Percentiles rank a stretch among this genome's conserved stretches.
Conservation (phyloP, 2,888 invertebrate species). For the Endotricha flammealis region DNA sequence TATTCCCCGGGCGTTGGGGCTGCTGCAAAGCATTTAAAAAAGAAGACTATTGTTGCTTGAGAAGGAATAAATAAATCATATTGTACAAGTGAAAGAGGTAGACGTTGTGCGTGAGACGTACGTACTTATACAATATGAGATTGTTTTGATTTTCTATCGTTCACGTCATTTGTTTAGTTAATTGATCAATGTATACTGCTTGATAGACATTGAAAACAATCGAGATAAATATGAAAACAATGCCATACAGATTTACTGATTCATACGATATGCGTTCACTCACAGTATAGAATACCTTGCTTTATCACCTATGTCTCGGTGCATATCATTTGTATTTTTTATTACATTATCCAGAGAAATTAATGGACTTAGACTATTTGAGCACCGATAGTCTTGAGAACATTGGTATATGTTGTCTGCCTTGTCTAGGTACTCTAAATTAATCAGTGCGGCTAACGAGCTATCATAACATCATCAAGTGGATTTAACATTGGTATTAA, state of each 20-base stretch:
- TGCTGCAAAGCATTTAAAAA: too few species aligned
- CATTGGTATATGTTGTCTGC: constrained; percentile 67
- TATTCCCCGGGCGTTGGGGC: too few species aligned
- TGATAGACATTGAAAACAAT: constrained; percentile 54
- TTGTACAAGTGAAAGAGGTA: too few species aligned
- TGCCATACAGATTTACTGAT: constrained; percentile 54
- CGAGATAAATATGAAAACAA: constrained; percentile 60
- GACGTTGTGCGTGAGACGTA: too few species aligned
- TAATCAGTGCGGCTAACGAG: neutral
- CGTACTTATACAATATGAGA: constrained; percentile 3
- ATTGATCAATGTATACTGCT: constrained; percentile 39
- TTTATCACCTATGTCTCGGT: constrained; percentile 39
- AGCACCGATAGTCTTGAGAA: constrained; percentile 62
- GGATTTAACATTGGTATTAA: neutral
- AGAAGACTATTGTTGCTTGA: too few species aligned
- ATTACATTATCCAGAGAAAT: too few species aligned
- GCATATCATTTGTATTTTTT: constrained; percentile 28
- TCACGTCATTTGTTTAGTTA: constrained; percentile 52
- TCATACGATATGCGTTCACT: constrained; percentile 49
- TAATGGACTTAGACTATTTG: constrained; percentile 56
- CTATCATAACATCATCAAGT: neutral
- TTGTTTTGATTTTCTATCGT: constrained; percentile 25
- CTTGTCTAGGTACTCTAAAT: constrained; percentile 49
- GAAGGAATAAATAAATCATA: too few species aligned
- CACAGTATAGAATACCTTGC: constrained; percentile 41